Base-by-base conservation (phyloP, 1,140 invertebrate species). In the Drosophila athabasca region DNA sequence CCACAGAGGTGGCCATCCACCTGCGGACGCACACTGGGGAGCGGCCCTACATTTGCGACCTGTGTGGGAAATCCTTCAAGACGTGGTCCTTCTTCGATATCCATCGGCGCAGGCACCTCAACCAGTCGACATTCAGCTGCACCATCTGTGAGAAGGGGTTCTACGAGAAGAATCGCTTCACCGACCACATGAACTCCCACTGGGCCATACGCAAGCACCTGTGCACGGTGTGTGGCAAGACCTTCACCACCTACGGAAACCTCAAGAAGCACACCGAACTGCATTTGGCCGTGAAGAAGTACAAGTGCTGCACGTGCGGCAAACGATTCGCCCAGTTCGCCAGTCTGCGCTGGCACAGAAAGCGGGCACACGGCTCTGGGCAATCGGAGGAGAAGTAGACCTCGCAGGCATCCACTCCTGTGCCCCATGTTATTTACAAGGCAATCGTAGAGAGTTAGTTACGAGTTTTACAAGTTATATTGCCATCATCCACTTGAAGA, bases 11-110 rank as follows among this genome's bases (percentile, higher is more conserved):
- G 60, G 83, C 83, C 39, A 87, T 87, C 6, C 83, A 87, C 11
- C 66, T 87, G 65, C 84, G 83, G 35, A 87, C 79, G 0, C 83
- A 87, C 35, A 90, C 81, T 1, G 81, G 76, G 1, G 90, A 90
- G 22, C 62, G 89, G 0, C 90, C 90, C 9, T 90, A 90, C 44
- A 84, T 90, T 1, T 90, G 90, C 31, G 90, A 90, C 45, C 50
- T 83, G 19, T 90, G 90, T 35, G 90, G 81, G 22, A 90, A 90
- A 55, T 84, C 89, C 13, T 90, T 90, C 35, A 90, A 90, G 61
- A 90, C 90, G 1, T 90, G 90, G 90, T 90, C 90, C 0, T 90
- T 90, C 67, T 90, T 87, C 44, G 89, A 90, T 26, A 90, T 90
- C 8, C 90, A 90, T 57, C 76, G 82, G 1, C 85, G 89, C 6